Percentiles rank a stretch among this genome's conserved stretches.
phyloP scores from a whole-genome alignment of 2,797 vertebrate genomes.

The Macroramphosus scolopax region DNA sequence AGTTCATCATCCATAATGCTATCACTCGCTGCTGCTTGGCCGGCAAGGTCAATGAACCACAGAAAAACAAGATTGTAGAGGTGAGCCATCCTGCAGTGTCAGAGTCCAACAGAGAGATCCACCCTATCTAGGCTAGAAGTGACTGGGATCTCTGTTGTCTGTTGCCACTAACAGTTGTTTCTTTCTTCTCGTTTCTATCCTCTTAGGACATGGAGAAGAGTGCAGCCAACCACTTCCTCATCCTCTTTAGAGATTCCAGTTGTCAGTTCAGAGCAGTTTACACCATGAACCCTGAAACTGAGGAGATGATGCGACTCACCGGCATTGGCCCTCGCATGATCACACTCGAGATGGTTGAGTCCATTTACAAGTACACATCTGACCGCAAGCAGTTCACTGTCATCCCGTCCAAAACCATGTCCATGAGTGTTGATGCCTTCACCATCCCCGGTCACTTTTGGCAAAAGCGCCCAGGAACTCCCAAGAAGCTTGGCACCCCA shows the following conservation, averaged over 20 bases:
- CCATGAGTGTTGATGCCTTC: slow-evolving; percentile 93
- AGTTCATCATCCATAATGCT: slow-evolving; percentile 94
- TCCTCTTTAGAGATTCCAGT: slow-evolving; percentile 89
- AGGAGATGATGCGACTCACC: slow-evolving; percentile 85
- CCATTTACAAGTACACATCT: slow-evolving; percentile 94
- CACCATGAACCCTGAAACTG: slow-evolving; percentile 86
- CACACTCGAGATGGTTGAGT: slow-evolving; percentile 83
- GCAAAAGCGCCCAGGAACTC: slow-evolving; percentile 90
- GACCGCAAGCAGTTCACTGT: slow-evolving; percentile 92
- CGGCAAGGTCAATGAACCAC: slow-evolving; percentile 91
- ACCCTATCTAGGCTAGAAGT: slow-evolving; percentile 1
- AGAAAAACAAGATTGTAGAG: slow-evolving; percentile 94
- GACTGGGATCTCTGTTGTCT: slow-evolving; percentile 6
- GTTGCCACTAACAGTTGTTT: not conserved
- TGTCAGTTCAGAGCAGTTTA: slow-evolving; percentile 94
- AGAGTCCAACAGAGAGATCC: slow-evolving; percentile 31
- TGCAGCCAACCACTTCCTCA: slow-evolving; percentile 90
- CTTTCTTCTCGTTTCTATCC: not conserved
- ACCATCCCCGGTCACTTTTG: slow-evolving; percentile 91
- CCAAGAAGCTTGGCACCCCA: slow-evolving; percentile 88
- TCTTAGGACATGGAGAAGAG: slow-evolving; percentile 89
- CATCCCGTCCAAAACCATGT: slow-evolving; percentile 95
- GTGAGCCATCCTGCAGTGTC: slow-evolving; percentile 61
- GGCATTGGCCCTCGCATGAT: slow-evolving; percentile 86
- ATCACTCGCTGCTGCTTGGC: slow-evolving; percentile 93